phyloP scores from a whole-genome alignment of 1,140 invertebrate species.

The Listronotus oregonensis region DNA sequence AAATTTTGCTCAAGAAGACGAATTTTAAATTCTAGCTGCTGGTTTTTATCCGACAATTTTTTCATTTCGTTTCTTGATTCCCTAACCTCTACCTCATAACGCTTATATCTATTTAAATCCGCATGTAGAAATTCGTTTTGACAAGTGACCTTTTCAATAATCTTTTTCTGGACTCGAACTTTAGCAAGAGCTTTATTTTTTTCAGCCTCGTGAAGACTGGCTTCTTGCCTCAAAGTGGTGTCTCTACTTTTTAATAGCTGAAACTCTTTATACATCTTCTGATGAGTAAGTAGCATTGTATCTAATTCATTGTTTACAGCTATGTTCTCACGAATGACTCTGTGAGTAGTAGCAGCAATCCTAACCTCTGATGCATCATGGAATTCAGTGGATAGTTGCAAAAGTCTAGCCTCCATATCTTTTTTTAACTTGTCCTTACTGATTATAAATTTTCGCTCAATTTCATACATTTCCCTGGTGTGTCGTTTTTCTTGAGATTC shows the following conservation, averaged over 20 bases:
- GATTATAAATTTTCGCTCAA: conserved; percentile 81
- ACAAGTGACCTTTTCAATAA: conserved; percentile 54
- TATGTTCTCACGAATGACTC: conserved; percentile 80
- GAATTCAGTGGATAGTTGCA: conserved; percentile 81
- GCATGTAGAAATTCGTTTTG: conserved; percentile 60
- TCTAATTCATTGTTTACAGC: conserved; percentile 78
- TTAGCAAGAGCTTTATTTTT: conserved; percentile 56
- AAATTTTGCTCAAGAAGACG: conserved; percentile 64
- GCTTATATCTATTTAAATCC: conserved; percentile 61
- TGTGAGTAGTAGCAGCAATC: conserved; percentile 84
- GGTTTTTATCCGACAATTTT: conserved; percentile 56
- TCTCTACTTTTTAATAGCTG: conserved; percentile 56
- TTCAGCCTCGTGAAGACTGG: conserved; percentile 57
- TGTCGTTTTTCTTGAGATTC: conserved; percentile 76
- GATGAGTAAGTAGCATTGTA: conserved; percentile 64
- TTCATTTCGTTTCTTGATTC: conserved; percentile 54
- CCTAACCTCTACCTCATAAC: conserved; percentile 60
- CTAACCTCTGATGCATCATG: conserved; percentile 81
- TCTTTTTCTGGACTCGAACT: conserved; percentile 53
- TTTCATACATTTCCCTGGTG: conserved; percentile 76
- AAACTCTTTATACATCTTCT: conserved; percentile 60
- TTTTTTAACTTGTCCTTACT: conserved; percentile 83
- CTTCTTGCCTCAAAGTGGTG: conserved; percentile 52
- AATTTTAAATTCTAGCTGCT: conserved; percentile 58
- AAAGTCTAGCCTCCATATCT: conserved; percentile 82